A percentile compares a stretch with the other conserved stretches of the same genome.
phyloP scores from a whole-genome alignment of 1,140 invertebrate genomes.

The Hetaerina americana region DNA sequence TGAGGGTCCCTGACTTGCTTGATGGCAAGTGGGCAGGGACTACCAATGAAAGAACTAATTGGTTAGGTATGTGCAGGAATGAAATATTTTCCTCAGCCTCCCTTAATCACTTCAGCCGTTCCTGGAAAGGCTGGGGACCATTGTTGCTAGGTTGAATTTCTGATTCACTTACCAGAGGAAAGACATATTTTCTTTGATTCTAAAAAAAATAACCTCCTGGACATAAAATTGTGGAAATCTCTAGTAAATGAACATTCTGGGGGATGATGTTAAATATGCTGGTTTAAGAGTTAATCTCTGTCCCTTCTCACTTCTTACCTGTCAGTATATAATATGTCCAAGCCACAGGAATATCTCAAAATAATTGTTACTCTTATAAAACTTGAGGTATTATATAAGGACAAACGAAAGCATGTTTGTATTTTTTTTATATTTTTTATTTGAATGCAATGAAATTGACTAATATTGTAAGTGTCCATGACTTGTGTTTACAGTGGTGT shows the following conservation, averaged over 20 bases:
- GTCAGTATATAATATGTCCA: not conserved
- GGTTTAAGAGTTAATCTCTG: not conserved
- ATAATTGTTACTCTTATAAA: not conserved
- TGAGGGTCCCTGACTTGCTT: not conserved
- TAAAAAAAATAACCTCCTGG: not conserved
- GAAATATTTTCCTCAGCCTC: not conserved
- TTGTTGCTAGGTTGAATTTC: not conserved
- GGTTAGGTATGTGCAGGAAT: not conserved
- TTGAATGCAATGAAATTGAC: not conserved
- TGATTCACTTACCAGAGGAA: not conserved
- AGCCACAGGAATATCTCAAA: not conserved
- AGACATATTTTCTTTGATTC: not conserved
- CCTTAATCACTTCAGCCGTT: not conserved
- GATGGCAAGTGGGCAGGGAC: not conserved
- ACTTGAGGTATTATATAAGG: not conserved
- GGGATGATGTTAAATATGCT: not conserved
- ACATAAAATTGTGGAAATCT: not conserved
- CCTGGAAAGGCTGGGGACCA: not conserved
- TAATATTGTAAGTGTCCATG: not conserved
- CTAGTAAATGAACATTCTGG: not conserved
- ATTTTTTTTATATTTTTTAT: constrained; percentile 1
- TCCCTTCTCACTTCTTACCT: not conserved
- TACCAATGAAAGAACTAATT: not conserved
- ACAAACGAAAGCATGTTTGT: not conserved
- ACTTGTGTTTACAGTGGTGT: not conserved